phyloP scores from a whole-genome alignment of 2,888 invertebrate genomes.

The Drosophila affinis region DNA sequence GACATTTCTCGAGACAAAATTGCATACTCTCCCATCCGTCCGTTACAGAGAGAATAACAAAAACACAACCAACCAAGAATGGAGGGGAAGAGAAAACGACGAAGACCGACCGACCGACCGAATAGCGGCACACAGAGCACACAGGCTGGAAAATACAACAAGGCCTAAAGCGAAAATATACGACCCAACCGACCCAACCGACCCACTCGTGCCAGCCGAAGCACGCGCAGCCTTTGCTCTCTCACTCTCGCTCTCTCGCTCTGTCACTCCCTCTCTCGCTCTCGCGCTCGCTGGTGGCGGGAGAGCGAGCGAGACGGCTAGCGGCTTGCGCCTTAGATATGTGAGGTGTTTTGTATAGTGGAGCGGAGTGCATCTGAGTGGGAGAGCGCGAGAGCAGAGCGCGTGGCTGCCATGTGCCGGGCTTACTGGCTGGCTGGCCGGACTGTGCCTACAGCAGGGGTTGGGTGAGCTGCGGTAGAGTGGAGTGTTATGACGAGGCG shows the following conservation, averaged over 20 bases:
- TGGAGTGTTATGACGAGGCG: constrained; percentile 50
- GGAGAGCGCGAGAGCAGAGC: constrained; percentile 73
- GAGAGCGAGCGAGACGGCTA: constrained; percentile 64
- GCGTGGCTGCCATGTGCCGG: constrained; percentile 70
- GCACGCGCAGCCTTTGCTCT: constrained; percentile 46
- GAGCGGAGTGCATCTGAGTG: constrained; percentile 73
- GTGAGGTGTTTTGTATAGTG: constrained; percentile 72
- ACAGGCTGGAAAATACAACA: constrained; percentile 68
- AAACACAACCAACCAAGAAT: constrained; percentile 35
- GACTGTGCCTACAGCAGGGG: constrained; percentile 18
- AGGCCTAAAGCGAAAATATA: constrained; percentile 72
- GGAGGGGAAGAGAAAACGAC: constrained; percentile 54
- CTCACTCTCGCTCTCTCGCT: constrained; percentile 61
- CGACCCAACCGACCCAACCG: constrained; percentile 29
- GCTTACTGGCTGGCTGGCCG: constrained; percentile 60
- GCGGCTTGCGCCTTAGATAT: constrained; percentile 70
- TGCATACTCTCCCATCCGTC: not conserved
- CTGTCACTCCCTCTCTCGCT: constrained; percentile 52
- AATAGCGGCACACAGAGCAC: constrained; percentile 63
- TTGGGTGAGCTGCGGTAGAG: constrained; percentile 12
- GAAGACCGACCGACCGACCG: constrained; percentile 51
- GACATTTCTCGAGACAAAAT: constrained; percentile 4
- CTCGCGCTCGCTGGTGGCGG: constrained; percentile 7
- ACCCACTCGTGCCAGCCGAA: constrained; percentile 39
- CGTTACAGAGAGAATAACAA: constrained; percentile 45